Evolutionary conservation across 2,113 vertebrate species (phyloP).

Genomic region (Rhynchomys soricoides): DNA sequence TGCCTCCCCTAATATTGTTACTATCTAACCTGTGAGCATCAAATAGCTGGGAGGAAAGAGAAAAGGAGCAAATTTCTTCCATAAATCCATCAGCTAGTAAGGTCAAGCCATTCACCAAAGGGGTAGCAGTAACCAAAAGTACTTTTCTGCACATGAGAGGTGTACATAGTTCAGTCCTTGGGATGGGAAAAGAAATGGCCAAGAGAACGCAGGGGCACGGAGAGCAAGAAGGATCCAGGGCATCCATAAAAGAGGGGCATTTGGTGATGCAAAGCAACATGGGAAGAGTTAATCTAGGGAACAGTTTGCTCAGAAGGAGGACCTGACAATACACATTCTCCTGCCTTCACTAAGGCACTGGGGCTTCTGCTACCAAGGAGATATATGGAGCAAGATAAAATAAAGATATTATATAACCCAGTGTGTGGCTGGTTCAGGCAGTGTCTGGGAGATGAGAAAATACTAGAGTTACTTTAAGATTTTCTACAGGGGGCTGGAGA

Average conservation of each 20-base stretch:
- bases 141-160: neutral
- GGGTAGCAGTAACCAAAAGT: neutral
- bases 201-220: neutral
- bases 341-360: neutral
- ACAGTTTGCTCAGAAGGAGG: neutral
- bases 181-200: neutral
- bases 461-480: neutral
- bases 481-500: too few species aligned
- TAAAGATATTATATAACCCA: neutral
- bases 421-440: neutral
- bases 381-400: neutral
- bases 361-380: neutral
- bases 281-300: neutral
- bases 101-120: neutral
- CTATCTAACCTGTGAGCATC: neutral
- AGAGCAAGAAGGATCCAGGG: neutral
- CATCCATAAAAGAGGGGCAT: neutral
- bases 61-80: neutral
- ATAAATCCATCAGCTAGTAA: neutral
- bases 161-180: neutral
- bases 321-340: neutral
- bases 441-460: neutral
- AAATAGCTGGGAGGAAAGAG: neutral
- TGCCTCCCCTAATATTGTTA: neutral
- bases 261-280: accelerated